phyloP scores from a whole-genome alignment of 1,140 invertebrate species.

The Babylonia areolata region DNA sequence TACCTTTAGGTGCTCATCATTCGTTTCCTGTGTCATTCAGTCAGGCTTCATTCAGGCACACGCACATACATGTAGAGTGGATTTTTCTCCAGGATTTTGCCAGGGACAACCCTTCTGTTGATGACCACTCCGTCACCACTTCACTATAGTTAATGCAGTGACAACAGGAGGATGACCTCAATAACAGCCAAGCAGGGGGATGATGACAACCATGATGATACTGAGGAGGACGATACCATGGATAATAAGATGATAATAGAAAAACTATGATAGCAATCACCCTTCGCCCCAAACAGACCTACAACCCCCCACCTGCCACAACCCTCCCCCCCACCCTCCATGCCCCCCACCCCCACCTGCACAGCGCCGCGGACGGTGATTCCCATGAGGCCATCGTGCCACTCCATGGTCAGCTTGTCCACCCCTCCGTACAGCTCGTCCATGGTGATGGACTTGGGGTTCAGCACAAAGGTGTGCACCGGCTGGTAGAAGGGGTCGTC shows the following conservation, averaged over 20 bases:
- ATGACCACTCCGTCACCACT: no score
- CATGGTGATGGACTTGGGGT: conserved; percentile 77
- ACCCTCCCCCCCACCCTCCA: no score
- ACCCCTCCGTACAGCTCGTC: conserved; percentile 76
- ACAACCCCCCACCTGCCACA: no score
- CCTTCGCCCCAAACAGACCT: neutral
- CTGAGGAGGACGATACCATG: neutral
- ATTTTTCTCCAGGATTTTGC: no score
- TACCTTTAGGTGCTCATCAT: no score
- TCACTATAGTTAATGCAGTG: no score
- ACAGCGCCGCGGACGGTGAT: conserved; percentile 72
- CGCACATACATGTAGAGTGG: no score
- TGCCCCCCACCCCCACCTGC: conserved; percentile 44
- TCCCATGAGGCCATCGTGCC: conserved; percentile 77
- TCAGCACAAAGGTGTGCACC: conserved; percentile 73
- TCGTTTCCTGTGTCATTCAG: no score
- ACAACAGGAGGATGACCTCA: neutral
- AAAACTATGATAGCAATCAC: no score
- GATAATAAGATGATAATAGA: no score
- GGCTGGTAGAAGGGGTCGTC: conserved; percentile 74
- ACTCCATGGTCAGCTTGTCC: conserved; percentile 76
- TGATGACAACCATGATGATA: neutral
- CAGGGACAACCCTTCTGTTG: no score
- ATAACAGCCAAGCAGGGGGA: neutral
- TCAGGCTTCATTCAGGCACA: no score